These are phyloP conservation scores for Caenorhabditis angaria DNA, from an alignment of 2,888 invertebrate genomes.

Conservation along the genomic window DNA sequence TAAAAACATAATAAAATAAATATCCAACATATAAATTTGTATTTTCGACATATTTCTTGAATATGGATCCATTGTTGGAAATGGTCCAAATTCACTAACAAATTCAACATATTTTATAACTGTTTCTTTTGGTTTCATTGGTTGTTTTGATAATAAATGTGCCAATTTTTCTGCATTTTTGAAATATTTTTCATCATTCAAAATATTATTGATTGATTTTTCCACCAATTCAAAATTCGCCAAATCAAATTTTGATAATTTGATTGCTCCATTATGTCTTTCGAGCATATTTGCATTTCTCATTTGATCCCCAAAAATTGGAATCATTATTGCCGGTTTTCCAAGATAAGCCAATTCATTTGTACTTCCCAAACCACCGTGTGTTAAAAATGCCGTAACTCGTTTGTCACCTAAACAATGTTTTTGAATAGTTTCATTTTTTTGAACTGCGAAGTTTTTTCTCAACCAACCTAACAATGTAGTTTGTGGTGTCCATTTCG, in stretches of 20 bases:
- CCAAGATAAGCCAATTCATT: slow-evolving; percentile 34
- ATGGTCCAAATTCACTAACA: slow-evolving; percentile 25
- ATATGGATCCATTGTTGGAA: slow-evolving; percentile 26
- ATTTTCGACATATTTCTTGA: not conserved
- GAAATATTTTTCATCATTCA: slow-evolving; percentile 14
- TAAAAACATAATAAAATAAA: not conserved
- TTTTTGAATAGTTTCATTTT: too few relatives aligned
- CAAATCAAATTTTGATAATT: slow-evolving; percentile 31
- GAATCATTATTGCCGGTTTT: slow-evolving; percentile 37
- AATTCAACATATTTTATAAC: slow-evolving; percentile 32
- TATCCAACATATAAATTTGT: slow-evolving; percentile 3
- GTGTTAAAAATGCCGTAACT: slow-evolving; percentile 27
- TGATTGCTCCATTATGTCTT: slow-evolving; percentile 31
- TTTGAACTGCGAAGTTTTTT: too few relatives aligned
- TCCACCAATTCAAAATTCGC: slow-evolving; percentile 13
- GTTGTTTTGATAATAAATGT: slow-evolving; percentile 23
- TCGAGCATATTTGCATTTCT: slow-evolving; percentile 40
- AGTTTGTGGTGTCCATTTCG: slow-evolving; percentile 38
- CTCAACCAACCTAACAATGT: too few relatives aligned
- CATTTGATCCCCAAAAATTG: slow-evolving; percentile 45
- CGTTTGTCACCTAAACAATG: slow-evolving; percentile 22
- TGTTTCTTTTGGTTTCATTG: slow-evolving; percentile 18
- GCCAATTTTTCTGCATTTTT: slow-evolving; percentile 15
- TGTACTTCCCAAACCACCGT: slow-evolving; percentile 40
- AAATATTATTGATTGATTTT: slow-evolving; percentile 17